Evolutionary conservation across 2,797 vertebrate genomes (phyloP).

Genomic region (Anabacerthia variegaticeps): DNA sequence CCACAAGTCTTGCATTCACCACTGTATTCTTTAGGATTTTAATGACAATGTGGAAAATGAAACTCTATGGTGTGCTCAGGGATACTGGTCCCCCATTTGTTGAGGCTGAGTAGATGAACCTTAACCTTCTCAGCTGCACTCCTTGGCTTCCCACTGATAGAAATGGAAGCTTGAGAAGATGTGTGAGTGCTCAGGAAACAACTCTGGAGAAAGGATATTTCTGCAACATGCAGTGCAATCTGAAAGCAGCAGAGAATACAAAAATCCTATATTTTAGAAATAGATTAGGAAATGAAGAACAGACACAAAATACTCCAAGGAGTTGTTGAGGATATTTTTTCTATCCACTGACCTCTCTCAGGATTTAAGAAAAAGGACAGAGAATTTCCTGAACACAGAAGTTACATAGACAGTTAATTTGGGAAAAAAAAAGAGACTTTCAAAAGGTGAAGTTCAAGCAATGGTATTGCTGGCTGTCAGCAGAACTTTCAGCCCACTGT

Average conservation of each 20-base stretch:
- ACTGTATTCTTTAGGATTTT: background rate
- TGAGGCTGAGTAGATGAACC: background rate
- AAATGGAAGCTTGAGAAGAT: background rate
- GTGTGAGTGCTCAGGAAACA: background rate
- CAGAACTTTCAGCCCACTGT: accelerated
- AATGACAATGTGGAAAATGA: background rate
- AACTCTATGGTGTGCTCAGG: background rate
- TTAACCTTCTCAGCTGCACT: background rate
- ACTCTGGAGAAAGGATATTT: background rate
- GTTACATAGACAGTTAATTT: background rate
- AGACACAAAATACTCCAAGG: background rate
- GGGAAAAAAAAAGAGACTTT: background rate
- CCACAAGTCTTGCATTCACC: background rate
- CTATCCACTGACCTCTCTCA: background rate
- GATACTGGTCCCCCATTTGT: background rate
- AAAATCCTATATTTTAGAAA: background rate
- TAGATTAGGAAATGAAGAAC: background rate
- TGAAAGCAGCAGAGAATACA: background rate
- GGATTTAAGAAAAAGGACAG: background rate
- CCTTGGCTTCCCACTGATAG: background rate
- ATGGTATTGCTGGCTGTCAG: background rate
- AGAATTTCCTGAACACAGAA: background rate
- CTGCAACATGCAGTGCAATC: background rate
- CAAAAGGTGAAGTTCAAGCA: background rate
- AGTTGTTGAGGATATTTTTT: background rate